Conservation (phyloP, 1,140 invertebrate species). For the Pachyrhynchus sulphureomaculatus region DNA sequence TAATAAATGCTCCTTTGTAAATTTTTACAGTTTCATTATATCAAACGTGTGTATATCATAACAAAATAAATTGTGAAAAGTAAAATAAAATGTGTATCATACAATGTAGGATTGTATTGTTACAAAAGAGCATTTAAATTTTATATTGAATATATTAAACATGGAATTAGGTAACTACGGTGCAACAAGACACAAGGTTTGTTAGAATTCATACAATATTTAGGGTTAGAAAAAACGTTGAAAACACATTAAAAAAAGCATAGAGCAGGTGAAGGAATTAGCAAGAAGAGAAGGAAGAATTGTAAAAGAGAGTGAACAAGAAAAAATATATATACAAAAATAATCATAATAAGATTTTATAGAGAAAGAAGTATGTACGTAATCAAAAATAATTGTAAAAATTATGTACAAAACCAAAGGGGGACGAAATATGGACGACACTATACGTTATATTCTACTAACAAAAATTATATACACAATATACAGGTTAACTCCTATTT, state of each 20-base stretch:
- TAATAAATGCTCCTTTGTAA: too few relatives aligned
- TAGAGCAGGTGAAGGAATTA: conserved; percentile 7
- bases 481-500: conserved; percentile 42
- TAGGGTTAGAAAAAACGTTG: neutral
- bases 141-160: too few relatives aligned
- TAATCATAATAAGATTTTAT: neutral
- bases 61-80: too few relatives aligned
- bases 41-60: too few relatives aligned
- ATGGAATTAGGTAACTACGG: neutral
- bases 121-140: too few relatives aligned
- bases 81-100: too few relatives aligned
- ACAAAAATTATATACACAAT: conserved; percentile 47
- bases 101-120: too few relatives aligned
- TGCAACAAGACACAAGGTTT: neutral
- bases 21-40: too few relatives aligned
- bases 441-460: conserved; percentile 18
- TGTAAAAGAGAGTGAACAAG: neutral
- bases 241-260: neutral
- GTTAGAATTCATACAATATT: neutral
- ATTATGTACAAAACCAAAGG: conserved; percentile 2
- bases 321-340: neutral
- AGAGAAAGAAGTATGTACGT: neutral
- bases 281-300: conserved; percentile 8
- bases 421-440: neutral
- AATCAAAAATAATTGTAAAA: neutral